Base-by-base conservation (phyloP, 2,113 vertebrate species). In the Pluvianellus socialis region DNA sequence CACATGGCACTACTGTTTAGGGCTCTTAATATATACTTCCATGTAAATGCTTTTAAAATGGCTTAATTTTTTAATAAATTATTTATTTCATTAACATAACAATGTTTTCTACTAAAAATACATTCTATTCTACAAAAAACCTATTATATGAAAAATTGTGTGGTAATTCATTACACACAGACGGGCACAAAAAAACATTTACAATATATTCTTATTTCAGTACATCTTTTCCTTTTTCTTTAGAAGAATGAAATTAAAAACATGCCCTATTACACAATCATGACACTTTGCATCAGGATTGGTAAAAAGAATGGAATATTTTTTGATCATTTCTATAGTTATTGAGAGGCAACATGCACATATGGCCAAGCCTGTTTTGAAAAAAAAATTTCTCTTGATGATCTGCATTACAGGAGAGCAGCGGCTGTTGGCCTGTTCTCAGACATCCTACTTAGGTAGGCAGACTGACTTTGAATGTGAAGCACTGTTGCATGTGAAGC, bases 1-100 rank as follows among this genome's bases (percentile, higher is more conserved):
- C 61, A 90, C 79, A 86, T 77, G 66, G 91, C 93, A 66, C 8
- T 84, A 79, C 79, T 87, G 50, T 90, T 79, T 86, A 92, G 72
- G 73, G 82, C 22, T 96, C 55, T 95, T 92, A 84, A 90, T 61
- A 15, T 86, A 49, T 44, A 72, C 44, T 88, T 96, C 68, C 13
- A 92, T 95, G 28, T 86, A 81, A 96, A 77, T 91, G 66, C 28
- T 94, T 94, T 97, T 97, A 95, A 94, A 97, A 93, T 90, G 85
- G 55, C 87, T 94, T 94, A 38, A 79, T 65, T 94, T 74, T 81
- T 58, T 62, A 92, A 79, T 89, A 82, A 49, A 94, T 88, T 14
- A 95, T 94, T 95, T 96, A 85, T 96, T 71, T 94, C 10, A 30
- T 50, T 91, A 96, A 52, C n/a, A 84, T 82, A 92, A 55, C 14